Evolutionary conservation across 2,113 vertebrate genomes (phyloP).

Genomic region (Gadus macrocephalus): DNA sequence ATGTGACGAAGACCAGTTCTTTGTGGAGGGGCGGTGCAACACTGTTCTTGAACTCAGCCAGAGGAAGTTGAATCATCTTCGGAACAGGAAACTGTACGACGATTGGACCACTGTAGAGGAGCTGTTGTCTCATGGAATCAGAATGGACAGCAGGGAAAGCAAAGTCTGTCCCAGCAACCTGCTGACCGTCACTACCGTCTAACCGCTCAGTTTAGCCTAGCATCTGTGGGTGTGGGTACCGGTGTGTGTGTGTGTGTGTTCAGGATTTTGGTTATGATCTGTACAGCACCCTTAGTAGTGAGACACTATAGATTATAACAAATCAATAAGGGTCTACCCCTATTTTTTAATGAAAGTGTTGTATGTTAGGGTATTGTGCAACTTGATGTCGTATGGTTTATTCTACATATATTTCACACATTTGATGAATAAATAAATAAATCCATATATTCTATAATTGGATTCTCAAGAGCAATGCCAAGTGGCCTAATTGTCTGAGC

Average conservation of each 20-base stretch:
- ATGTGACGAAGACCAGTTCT: conserved; percentile 16
- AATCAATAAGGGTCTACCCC: conserved; percentile 13
- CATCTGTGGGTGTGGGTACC: conserved; percentile 20
- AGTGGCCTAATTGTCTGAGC: no score
- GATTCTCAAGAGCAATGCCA: no score
- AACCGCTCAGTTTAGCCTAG: conserved; percentile 16
- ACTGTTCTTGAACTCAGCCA: conserved; percentile 71
- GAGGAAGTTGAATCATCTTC: conserved; percentile 70
- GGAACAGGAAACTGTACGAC: conserved; percentile 74
- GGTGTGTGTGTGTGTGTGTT: conserved; percentile 28
- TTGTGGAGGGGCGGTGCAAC: conserved; percentile 52
- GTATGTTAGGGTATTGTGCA: no score
- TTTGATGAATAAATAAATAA: not conserved
- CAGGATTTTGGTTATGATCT: conserved; percentile 36
- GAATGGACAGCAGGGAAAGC: conserved; percentile 51
- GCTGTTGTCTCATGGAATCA: conserved; percentile 70
- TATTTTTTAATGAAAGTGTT: no score
- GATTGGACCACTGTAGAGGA: conserved; percentile 79
- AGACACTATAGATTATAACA: conserved; percentile 23
- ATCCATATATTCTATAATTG: conserved; percentile 30
- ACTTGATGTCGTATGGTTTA: conserved; percentile 18
- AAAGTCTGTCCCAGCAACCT: conserved; percentile 63
- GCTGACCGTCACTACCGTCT: conserved; percentile 75
- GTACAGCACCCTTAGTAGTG: conserved; percentile 51
- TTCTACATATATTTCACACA: conserved; percentile 20